Evolutionary conservation across 2,797 vertebrate species (phyloP).

Genomic region (Sebastes variabilis): DNA sequence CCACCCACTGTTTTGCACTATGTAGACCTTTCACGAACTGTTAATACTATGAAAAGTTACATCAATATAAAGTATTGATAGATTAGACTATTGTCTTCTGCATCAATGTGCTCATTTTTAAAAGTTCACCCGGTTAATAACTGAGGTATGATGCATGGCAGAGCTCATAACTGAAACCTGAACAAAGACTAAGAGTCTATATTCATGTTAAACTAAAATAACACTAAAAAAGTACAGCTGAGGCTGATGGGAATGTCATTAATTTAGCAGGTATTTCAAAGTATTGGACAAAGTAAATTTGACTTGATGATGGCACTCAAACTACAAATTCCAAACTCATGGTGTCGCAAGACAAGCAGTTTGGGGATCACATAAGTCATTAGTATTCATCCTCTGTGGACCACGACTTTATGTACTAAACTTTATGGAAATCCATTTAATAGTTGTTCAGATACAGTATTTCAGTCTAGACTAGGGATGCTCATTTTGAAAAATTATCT

Average conservation of each 20-base stretch:
- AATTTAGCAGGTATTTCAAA: too few species aligned
- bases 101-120: neutral
- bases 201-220: neutral
- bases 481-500: too few species aligned
- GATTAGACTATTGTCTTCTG: neutral
- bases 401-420: neutral
- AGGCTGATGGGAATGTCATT: too few species aligned
- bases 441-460: neutral
- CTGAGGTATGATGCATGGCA: neutral
- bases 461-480: neutral
- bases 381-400: neutral
- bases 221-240: neutral
- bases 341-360: too few species aligned
- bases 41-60: neutral
- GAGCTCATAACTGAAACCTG: neutral
- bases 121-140: neutral
- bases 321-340: too few species aligned
- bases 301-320: neutral
- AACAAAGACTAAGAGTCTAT: neutral
- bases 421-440: neutral
- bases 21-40: neutral
- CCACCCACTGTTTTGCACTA: slow-evolving; percentile 6
- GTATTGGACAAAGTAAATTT: neutral
- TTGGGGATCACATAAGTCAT: too few species aligned
- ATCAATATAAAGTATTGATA: neutral